phyloP scores from a whole-genome alignment of 2,797 vertebrate genomes.

The Morus bassanus region DNA sequence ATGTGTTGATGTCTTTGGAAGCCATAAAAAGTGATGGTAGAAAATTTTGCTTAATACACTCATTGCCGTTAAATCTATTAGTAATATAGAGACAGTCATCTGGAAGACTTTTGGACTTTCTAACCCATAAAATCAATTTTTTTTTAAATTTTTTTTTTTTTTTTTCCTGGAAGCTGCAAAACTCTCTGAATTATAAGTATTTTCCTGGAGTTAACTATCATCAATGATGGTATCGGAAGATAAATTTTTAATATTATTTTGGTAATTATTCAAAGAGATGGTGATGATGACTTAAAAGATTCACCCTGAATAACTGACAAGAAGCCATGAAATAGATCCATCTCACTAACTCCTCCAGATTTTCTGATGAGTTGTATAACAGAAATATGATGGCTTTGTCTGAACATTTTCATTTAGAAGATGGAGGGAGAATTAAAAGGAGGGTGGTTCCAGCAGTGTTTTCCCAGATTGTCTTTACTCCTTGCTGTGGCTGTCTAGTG shows the following conservation, averaged over 20 bases:
- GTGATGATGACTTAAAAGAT: background rate
- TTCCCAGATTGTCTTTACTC: background rate
- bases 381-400: background rate
- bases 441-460: background rate
- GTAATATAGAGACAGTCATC: background rate
- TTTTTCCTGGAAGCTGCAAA: background rate
- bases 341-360: background rate
- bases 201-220: background rate
- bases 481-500: background rate
- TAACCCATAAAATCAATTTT: background rate
- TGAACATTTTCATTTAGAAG: background rate
- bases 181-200: background rate
- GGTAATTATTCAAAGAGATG: background rate
- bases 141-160: too few relatives aligned
- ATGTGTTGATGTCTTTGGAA: background rate
- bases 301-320: background rate
- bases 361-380: background rate
- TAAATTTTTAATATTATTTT: background rate
- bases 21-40: background rate
- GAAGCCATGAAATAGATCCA: background rate
- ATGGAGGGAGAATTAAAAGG: background rate
- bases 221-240: background rate
- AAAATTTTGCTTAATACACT: background rate
- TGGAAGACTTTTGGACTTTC: background rate
- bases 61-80: background rate